Base-by-base conservation (phyloP, 2,888 invertebrate genomes). In the Bruchidius siliquastri region DNA sequence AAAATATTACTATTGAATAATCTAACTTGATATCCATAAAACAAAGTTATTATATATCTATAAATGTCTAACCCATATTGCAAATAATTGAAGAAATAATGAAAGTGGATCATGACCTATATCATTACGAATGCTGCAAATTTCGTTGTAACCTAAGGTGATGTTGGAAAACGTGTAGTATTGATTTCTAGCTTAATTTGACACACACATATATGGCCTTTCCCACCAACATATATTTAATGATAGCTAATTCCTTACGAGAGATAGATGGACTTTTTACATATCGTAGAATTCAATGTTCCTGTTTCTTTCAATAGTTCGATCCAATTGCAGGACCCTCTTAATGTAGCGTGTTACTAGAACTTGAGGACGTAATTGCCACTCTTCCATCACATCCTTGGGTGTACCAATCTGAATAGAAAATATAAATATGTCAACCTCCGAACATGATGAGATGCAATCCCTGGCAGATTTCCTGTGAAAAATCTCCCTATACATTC, bases 281-380 rank as follows among this genome's bases (percentile, higher is more conserved):
- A 8, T 26, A 49, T 49, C 18, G 49, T 8, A 3, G 30, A 30
- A 6, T 30, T 30, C 30, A 30, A 13, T 49, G 49, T 49, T 4
- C 18, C 49, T 49, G 49, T 49, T 49, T 49, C 18, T 3, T 13
- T 49, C 49, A 49, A 49, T 13, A 49, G 13, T 90, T 0, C 95
- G 95, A 85, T 93, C 92, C 87, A 93, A 92, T 84, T 93, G 93
- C 73, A 97, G 90, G 82, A 94, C 90, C 81, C 92, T 92, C 83
- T 93, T 94, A 79, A 97, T 96, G 84, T 94, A 94, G 71, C 94
- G 91, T 21, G 94, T 91, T 0, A 96, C 92, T 67, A 98, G 88
- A 80, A 91, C 91, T 81, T 96, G 96, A 0, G 98, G 97, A 77
- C 97, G 90, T 80, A 92, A 90, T 84, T 97, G 96, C 95, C 96